A percentile compares a stretch with the other conserved stretches of the same genome.
These are phyloP conservation scores for Eulemur macaco DNA, from an alignment of 2,113 vertebrate genomes.

Conservation along the genomic window DNA sequence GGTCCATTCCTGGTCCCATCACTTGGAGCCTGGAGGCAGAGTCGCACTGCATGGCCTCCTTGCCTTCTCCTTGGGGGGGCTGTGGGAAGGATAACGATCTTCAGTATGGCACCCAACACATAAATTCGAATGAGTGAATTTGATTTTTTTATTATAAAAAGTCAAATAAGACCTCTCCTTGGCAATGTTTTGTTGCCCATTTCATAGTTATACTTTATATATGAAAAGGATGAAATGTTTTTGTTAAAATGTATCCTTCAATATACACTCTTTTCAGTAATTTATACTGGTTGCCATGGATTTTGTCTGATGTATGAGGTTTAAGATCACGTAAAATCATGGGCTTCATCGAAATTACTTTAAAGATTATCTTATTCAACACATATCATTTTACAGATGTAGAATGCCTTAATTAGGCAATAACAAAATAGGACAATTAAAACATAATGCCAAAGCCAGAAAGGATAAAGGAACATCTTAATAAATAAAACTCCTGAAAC, in stretches of 20 bases:
- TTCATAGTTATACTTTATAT: neutral
- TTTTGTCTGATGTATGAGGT: neutral
- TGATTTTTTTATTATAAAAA: neutral
- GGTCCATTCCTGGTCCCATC: neutral
- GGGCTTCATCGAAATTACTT: neutral
- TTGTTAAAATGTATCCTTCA: neutral
- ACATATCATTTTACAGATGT: neutral
- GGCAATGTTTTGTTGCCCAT: neutral
- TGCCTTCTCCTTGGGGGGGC: accelerated
- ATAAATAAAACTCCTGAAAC: neutral
- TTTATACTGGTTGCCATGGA: neutral
- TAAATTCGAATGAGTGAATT: neutral
- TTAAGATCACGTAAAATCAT: neutral
- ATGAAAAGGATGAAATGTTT: neutral
- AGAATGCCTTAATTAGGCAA: neutral
- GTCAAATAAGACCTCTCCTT: neutral
- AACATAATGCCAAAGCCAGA: neutral
- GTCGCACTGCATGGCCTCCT: neutral
- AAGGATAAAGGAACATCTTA: neutral
- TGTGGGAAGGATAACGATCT: neutral
- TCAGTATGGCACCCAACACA: neutral
- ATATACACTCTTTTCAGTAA: neutral
- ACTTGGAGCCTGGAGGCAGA: neutral
- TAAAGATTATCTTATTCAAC: neutral
- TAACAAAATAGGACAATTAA: neutral